Base-by-base conservation (phyloP, 1,140 invertebrate species). In the Dreissena rostriformis region DNA sequence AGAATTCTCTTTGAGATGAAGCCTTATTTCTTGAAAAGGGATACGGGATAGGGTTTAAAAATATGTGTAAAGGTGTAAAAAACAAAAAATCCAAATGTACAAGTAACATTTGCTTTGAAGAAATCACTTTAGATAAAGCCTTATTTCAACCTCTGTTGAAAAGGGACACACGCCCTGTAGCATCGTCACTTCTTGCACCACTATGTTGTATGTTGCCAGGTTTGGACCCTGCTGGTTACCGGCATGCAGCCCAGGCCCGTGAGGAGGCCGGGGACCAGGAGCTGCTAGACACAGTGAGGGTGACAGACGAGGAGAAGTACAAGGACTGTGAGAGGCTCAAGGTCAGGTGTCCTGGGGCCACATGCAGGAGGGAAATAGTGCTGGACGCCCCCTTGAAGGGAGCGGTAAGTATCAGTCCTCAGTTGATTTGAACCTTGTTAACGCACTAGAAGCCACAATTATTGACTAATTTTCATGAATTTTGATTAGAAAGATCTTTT, bases 301-400 rank as follows among this genome's bases (percentile, higher is more conserved):
- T 94, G 55, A 91, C 95, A 65, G 95, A 96, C 78, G 95, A 96
- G 68, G 96, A 97, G 80, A 95, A 96, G 84, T 98, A 96, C 91
- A 95, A 95, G 85, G 94, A 96, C 77, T 98, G 97, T 90, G 95
- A 96, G 24, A 87, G 91, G 39, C 88, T 94, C 14, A 89, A 86
- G 29, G 87, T 94, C 68, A 82, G 70, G 11, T 95, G 95, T 90
- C 93, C 93, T 8, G 87, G 87, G 5, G 57, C 85, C 51, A 88
- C 86, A 0, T 95, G 95, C 89, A 88, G 90, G 51, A 88, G 87
- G 67, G 92, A 94, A 78, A 94, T 94, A 70, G 87, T 93, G 49
- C 76, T 95, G 61, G 93, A 94, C 70, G 81, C 90, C 57, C 91
- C 92, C 14, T 92, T 93, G 70, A 85, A 86, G 19, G 93, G 92